Evolutionary conservation across 35 echinoderm and acorn worm genomes (phyloP).

Genomic region (Apostichopus californicus): DNA sequence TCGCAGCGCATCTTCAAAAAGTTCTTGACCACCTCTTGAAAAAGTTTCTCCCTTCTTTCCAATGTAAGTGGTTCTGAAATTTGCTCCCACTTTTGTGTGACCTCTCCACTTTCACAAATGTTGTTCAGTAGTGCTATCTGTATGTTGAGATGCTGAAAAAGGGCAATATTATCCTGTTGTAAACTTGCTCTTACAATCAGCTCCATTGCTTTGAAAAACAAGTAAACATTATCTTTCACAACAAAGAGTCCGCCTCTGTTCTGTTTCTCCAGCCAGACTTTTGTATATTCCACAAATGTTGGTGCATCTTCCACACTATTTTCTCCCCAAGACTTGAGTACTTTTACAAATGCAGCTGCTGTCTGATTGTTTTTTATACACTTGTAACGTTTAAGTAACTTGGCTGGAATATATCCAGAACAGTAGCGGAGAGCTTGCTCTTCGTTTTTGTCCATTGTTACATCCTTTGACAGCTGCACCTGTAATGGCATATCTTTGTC

Average conservation of each 20-base stretch:
- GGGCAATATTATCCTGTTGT: neutral
- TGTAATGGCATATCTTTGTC: too few relatives aligned
- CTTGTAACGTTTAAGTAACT: neutral
- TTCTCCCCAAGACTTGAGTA: neutral
- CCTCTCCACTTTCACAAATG: neutral
- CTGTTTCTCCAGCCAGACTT: conserved; percentile 31
- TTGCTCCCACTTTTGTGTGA: neutral
- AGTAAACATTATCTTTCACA: conserved; percentile 25
- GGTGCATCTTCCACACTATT: conserved; percentile 11
- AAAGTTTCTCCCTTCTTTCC: too few relatives aligned
- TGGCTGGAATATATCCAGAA: too few relatives aligned
- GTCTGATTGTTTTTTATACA: neutral
- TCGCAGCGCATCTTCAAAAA: too few relatives aligned
- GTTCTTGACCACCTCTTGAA: too few relatives aligned
- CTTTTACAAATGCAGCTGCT: neutral
- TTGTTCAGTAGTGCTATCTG: neutral
- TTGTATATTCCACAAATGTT: conserved; percentile 7
- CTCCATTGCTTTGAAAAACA: conserved; percentile 33
- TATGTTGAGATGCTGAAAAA: neutral
- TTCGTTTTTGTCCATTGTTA: too few relatives aligned
- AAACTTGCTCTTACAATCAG: neutral
- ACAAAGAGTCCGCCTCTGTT: conserved; percentile 34
- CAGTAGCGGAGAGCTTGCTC: too few relatives aligned
- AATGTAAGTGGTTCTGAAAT: too few relatives aligned
- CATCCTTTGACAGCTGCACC: too few relatives aligned